Evolutionary conservation across 2,888 invertebrate species (phyloP).

Genomic region (Phorcus lineatus): DNA sequence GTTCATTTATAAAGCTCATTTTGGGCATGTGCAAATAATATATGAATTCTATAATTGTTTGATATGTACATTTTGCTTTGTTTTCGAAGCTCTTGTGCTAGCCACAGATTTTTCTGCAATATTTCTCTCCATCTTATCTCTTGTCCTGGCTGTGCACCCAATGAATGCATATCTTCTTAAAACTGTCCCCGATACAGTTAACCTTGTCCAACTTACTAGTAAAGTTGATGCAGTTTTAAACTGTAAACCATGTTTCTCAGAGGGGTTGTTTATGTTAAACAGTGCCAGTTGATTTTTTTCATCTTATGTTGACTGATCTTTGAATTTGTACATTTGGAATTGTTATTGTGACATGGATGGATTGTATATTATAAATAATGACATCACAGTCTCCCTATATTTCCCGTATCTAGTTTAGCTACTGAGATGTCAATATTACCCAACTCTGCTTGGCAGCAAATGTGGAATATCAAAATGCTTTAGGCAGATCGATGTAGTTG

Average conservation of each 20-base stretch:
- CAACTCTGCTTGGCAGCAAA: background rate
- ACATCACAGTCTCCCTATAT: no score
- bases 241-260: no score
- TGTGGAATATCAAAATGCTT: conserved; percentile 7
- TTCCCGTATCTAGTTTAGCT: no score
- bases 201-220: no score
- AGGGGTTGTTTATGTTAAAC: no score
- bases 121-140: background rate
- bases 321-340: no score
- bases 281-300: no score
- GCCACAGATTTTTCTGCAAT: conserved; percentile 4
- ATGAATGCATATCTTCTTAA: background rate
- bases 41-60: background rate
- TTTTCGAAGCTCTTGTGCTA: conserved; percentile 24
- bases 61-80: conserved; percentile 26
- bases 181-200: background rate
- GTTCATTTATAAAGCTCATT: conserved; percentile 8
- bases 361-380: no score
- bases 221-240: no score
- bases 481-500: background rate
- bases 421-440: background rate
- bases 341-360: no score
- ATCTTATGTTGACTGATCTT: no score
- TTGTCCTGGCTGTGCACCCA: background rate
- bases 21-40: conserved; percentile 23